Evolutionary conservation across 1,140 invertebrate species (phyloP), one percentile per base, ranked within the genome.

Genomic region (Drosophila aff.): DNA sequence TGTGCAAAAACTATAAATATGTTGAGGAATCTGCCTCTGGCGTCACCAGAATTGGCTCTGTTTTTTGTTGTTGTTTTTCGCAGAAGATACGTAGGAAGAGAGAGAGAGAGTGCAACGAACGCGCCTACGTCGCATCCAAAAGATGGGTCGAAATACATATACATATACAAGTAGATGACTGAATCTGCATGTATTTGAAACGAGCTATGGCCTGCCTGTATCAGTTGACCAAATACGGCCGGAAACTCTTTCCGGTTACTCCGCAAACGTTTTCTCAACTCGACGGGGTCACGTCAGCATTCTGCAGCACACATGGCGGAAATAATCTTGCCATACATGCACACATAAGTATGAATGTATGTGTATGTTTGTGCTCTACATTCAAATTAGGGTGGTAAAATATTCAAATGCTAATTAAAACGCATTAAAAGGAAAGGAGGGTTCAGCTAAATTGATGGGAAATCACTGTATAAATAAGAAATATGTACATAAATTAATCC

Each of bases 81-180:
- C 52, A 21, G 52, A 38, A 55, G 16, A 63, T 67, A 49, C 36
- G 9, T n/a, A 31, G 28, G 21, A 16, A 23, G 23, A 43, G 47
- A 31, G 16, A 52, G 16, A 52, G 16, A 61, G 50, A 66, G 73
- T 76, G 72, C 73, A 76, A 76, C 40, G 72, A 58, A 76, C 61
- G 50, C 59, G 60, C 73, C 73, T 76, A 76, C 73, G 58, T 67
- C 69, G 66, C 67, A 73, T 73, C 68, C 38, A 21, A 73, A 65
- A 69, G 62, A 69, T 69, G 63, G 31, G 50, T 28, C 26, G 44
- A 64, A 33, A 47, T 57, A 44, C 2, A 0, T 11, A 11, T 10
- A 18, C 43, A 18, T 13, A 5, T 28, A 28, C 26, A 28, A 5
- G 5, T 28, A 2, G 5, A 33, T 49, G 59, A 23, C 38, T 43